Base-by-base conservation (phyloP, 2,888 invertebrate species). In the Drosophila anomelani region DNA sequence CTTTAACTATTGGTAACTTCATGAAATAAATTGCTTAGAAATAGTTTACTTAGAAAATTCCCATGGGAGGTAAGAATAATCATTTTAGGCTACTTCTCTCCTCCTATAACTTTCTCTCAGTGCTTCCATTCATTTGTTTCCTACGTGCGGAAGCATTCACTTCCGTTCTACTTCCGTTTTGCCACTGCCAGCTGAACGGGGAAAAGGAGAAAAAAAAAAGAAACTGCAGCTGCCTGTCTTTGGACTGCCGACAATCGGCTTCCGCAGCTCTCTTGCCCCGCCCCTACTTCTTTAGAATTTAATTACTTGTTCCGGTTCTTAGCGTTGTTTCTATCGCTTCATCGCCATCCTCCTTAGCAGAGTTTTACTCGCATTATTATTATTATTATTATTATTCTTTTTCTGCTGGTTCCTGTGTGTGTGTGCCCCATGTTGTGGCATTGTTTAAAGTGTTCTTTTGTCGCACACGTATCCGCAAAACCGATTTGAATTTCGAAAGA, bases 231-330 rank as follows among this genome's bases (percentile, higher is more conserved):
- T 55, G 55, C 64, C 46, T 58, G 75, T 60, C 56, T 63, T 60
- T 61, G 57, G 64, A 13, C n/a, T 36, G 56, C 62, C 78, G 63
- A 36, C 62, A 75, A 75, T 75, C 70, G 70, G 72, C 77, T 85
- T 84, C 85, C 78, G 75, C 69, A 85, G 74, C 60, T 57, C 56
- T 57, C 59, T 32, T 3, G 54, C 69, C 51, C 70, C 64, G 55
- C 59, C 10, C 72, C 38, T 34, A 62, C 73, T 73, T 80, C 80
- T 85, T 74, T 68, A 71, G 61, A 74, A 83, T 85, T 82, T 90
- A 91, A 90, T 90, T 91, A 87, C 87, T 89, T 85, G 82, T 90
- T 91, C 91, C 91, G 90, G 90, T 85, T 84, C 88, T 87, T 81
- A 87, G 44, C 80, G 89, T 78, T 79, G 75, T 80, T 88, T 71